Conservation (phyloP, 2,797 vertebrate species). For the Micrastur ruficollis region DNA sequence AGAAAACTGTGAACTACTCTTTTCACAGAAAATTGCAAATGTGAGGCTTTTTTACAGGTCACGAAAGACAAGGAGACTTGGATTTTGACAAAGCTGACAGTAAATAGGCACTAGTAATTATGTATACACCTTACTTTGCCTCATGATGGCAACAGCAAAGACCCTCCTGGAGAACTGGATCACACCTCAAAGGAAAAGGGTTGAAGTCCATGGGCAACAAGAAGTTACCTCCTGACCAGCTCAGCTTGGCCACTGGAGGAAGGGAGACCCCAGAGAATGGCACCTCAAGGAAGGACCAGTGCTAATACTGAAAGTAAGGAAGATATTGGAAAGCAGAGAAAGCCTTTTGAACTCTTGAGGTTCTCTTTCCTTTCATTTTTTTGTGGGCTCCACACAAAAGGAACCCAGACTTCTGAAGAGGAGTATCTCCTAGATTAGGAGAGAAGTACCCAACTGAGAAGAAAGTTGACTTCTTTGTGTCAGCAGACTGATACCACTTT, state of each 20-base stretch:
- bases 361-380: background rate
- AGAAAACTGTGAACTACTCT: background rate
- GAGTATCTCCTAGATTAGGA: background rate
- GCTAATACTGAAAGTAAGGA: background rate
- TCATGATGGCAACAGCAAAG: background rate
- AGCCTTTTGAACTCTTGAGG: background rate
- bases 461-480: background rate
- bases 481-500: background rate
- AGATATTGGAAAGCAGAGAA: background rate
- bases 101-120: background rate
- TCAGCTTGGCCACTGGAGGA: background rate
- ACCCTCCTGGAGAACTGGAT: fast-evolving
- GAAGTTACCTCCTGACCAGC: background rate
- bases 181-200: background rate
- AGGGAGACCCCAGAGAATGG: background rate
- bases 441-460: background rate
- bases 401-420: background rate
- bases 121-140: background rate
- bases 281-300: background rate
- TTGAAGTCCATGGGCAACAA: background rate
- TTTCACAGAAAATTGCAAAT: background rate
- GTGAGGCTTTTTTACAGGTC: background rate
- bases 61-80: background rate
- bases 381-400: background rate
- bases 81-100: background rate